Conservation (phyloP, 1,140 invertebrate genomes). For the Pteromalus puparum region DNA sequence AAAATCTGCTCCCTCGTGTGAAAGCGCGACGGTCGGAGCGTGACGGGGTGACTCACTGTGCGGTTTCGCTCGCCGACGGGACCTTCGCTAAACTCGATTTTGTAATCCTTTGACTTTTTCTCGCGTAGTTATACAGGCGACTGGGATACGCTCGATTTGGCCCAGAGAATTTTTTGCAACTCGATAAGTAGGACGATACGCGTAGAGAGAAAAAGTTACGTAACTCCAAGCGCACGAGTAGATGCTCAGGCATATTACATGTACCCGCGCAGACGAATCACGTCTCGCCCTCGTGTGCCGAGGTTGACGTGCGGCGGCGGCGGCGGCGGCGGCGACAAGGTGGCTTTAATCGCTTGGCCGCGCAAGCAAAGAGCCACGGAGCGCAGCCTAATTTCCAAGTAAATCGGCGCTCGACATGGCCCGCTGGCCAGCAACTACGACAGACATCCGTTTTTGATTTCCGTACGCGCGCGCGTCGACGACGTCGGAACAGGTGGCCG, state of each 20-base stretch:
- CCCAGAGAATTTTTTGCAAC: slow-evolving; percentile 39
- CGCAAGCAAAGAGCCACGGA: slow-evolving; percentile 19
- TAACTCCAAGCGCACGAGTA: neutral
- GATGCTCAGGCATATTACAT: neutral
- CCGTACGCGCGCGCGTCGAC: slow-evolving; percentile 53
- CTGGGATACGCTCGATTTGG: slow-evolving; percentile 54
- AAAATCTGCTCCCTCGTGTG: slow-evolving; percentile 15
- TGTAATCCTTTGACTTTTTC: neutral
- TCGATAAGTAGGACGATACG: neutral
- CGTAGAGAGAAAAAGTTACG: no score
- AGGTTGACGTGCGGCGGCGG: neutral
- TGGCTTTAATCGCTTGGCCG: slow-evolving; percentile 43
- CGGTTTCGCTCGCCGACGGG: neutral
- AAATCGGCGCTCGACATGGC: slow-evolving; percentile 37
- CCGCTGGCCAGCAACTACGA: slow-evolving; percentile 35
- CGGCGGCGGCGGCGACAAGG: slow-evolving; percentile 18
- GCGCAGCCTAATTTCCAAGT: slow-evolving; percentile 35
- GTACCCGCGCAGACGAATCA: neutral
- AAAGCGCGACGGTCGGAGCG: neutral
- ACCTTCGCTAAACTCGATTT: neutral
- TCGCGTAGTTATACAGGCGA: neutral
- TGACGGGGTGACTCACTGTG: neutral
- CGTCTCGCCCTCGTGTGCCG: neutral
- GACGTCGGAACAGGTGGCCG: slow-evolving; percentile 64
- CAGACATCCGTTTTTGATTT: slow-evolving; percentile 69